phyloP scores from a whole-genome alignment of 2,113 vertebrate genomes.

The Eolophus roseicapilla region DNA sequence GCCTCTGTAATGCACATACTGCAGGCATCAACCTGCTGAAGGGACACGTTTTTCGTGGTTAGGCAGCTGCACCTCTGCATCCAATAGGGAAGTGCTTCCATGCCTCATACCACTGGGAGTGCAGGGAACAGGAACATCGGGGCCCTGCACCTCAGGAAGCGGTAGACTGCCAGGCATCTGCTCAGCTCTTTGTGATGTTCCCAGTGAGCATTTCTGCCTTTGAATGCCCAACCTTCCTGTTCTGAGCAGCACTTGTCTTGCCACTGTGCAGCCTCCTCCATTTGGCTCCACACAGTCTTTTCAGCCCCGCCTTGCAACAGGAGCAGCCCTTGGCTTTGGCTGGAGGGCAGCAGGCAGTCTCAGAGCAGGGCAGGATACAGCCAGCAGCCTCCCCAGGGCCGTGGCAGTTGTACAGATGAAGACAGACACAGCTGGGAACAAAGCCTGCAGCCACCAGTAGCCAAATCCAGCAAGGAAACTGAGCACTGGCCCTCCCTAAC shows the following conservation, averaged over 20 bases:
- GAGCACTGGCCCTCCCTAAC: not conserved
- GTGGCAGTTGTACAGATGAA: not conserved
- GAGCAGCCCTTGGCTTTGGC: not conserved
- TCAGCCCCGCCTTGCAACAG: not conserved
- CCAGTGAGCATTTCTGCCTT: not conserved
- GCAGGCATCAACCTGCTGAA: not conserved
- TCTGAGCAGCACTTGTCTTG: not conserved
- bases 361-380: not conserved
- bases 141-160: not conserved
- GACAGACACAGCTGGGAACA: not conserved
- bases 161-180: not conserved
- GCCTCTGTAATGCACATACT: not conserved
- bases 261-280: not conserved
- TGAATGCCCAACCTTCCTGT: not conserved
- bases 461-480: not conserved
- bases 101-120: not conserved
- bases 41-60: rapidly evolving
- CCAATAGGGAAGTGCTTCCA: not conserved
- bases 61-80: not conserved
- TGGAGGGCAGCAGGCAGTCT: not conserved
- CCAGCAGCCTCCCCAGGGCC: not conserved
- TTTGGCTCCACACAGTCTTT: not conserved
- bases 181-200: not conserved
- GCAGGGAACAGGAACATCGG: rapidly evolving
- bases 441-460: not conserved